Evolutionary conservation across 64 coral and sea anemone genomes (phyloP), one percentile per base, ranked within the genome.

Genomic region (Platygyra sinensis): DNA sequence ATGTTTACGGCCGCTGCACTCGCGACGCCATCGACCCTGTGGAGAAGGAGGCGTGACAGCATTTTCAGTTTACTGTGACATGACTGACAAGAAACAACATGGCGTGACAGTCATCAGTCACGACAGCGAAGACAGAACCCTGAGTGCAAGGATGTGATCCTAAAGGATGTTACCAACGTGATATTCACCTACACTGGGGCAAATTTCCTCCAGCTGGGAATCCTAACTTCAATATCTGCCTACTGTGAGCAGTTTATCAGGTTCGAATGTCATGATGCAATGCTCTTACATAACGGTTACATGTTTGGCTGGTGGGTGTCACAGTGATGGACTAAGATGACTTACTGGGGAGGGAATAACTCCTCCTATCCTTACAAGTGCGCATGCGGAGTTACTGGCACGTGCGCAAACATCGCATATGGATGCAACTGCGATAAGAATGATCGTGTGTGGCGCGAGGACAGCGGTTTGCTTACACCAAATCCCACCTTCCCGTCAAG

Each of bases 31-130:
- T 93, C 49, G 62, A 80, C 4, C 91, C 91, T 17, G 67, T 76
- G 67, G 86, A 11, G 19, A 62, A 62, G 83, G 71, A 51, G 90
- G 90, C 19, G 0, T 24, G 22, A 22, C 32, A 62, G 11, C 84
- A 63, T 81, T 93, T 29, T 74, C 36, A 12, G 91, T 93, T 18
- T 74, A 60, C 50, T 93, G 91, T 80, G 85, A 93, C 86, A 93
- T 93, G 91, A 82, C 74, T 18, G 85, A 93, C 75, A 93, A 93
- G 63, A 77, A 78, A n/a, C n/a, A 63, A 84, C 25, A 50, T 88
- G 91, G 91, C 17, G 77, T 93, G 55, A 93, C 91, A 20, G 85
- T 93, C 46, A 46, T 93, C 31, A 62, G 91, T 93, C 91, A 87
- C 78, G 86, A 93, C 54, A 93, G 91, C 46, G 86, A 93, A 65